These are phyloP conservation scores for Harmothoe impar DNA, from an alignment of 2,888 invertebrate genomes.

Conservation along the genomic window DNA sequence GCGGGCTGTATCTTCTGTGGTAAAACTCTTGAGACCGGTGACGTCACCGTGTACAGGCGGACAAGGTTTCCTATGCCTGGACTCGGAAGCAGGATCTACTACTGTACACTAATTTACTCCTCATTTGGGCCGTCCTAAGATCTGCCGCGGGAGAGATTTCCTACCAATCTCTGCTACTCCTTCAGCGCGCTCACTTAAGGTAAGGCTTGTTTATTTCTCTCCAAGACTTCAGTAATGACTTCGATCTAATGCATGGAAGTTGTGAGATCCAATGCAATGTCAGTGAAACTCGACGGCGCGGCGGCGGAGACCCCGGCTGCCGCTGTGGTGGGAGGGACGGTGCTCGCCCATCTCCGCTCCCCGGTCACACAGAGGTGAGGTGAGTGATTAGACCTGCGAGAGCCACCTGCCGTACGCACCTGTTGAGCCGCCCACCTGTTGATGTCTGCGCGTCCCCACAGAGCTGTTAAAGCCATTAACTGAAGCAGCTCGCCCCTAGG, in stretches of 20 bases:
- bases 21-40: not conserved
- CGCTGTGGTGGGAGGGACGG: too few relatives aligned
- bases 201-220: not conserved
- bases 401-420: constrained; percentile 9
- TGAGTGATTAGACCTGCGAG: too few relatives aligned
- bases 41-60: not conserved
- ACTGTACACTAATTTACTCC: too few relatives aligned
- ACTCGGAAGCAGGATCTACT: constrained; percentile 37
- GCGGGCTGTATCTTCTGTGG: not conserved
- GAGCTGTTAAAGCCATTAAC: too few relatives aligned
- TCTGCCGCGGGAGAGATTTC: not conserved
- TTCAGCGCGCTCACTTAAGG: not conserved
- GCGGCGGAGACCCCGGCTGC: too few relatives aligned
- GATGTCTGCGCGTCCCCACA: not conserved
- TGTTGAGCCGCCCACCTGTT: constrained; percentile 15
- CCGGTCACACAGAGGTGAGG: too few relatives aligned
- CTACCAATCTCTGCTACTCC: not conserved
- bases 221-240: not conserved
- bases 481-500: too few relatives aligned
- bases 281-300: too few relatives aligned
- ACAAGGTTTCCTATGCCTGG: not conserved
- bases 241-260: too few relatives aligned
- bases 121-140: too few relatives aligned
- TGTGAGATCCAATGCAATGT: too few relatives aligned
- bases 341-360: too few relatives aligned